Percentiles rank a stretch among this genome's conserved stretches.
Conservation (phyloP, 2,888 invertebrate species). For the Arenicola marina region DNA sequence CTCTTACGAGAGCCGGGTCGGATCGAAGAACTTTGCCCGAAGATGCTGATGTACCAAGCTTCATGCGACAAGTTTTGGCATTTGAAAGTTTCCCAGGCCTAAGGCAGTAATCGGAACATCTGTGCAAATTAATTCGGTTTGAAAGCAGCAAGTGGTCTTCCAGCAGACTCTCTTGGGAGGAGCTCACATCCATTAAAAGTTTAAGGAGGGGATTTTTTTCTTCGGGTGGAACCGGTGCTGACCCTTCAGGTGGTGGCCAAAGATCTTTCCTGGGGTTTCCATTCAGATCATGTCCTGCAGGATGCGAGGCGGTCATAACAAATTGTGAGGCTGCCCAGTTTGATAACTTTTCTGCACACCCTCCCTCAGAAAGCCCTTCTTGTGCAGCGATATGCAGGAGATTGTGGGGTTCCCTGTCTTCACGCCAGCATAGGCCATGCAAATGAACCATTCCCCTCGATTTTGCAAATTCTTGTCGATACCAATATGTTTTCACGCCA, state of each 20-base stretch:
- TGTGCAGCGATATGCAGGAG: conserved; percentile 23
- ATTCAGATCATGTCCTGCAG: conserved; percentile 27
- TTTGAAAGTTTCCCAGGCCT: not conserved
- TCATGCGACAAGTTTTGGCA: conserved; percentile 28
- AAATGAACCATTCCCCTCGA: conserved; percentile 4
- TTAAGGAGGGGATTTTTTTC: conserved; percentile 34
- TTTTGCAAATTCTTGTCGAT: conserved; percentile 18
- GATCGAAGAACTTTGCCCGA: conserved; percentile 17
- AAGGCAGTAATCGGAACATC: conserved; percentile 33
- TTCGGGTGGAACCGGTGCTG: conserved; percentile 31
- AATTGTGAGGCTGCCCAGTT: conserved; percentile 28
- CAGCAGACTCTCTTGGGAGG: conserved; percentile 27
- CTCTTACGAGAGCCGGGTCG: conserved; percentile 25
- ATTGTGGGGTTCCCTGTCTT: conserved; percentile 1
- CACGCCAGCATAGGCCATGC: conserved; percentile 9
- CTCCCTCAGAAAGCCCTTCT: conserved; percentile 22
- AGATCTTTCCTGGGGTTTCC: conserved; percentile 32
- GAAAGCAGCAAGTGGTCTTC: conserved; percentile 30
- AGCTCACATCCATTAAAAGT: conserved; percentile 32
- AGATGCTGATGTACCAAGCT: conserved; percentile 25
- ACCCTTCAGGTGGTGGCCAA: conserved; percentile 38
- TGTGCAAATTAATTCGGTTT: conserved; percentile 32
- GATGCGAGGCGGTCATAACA: conserved; percentile 33
- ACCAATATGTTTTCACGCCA: conserved; percentile 33
- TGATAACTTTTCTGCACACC: conserved; percentile 21